A percentile compares a stretch with the other conserved stretches of the same genome.
Conservation (phyloP, 2,888 invertebrate species). For the Azorinus chamasolen region DNA sequence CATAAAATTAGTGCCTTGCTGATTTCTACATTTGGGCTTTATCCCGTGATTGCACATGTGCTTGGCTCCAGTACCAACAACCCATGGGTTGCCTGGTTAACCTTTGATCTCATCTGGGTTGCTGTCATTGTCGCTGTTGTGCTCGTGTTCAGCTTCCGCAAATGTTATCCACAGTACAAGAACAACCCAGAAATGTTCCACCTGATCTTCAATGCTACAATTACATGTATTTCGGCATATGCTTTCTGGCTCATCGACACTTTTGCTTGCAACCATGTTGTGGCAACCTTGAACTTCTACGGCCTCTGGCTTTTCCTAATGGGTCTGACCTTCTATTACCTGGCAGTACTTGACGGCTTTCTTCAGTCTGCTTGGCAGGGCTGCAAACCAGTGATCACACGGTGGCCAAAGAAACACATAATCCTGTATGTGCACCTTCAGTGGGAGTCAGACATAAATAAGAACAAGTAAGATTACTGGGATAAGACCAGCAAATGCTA, state of each 20-base stretch:
- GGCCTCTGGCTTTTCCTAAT: constrained; percentile 21
- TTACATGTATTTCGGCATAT: constrained; percentile 9
- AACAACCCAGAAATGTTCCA: neutral
- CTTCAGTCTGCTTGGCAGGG: constrained; percentile 18
- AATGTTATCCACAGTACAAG: constrained; percentile 10
- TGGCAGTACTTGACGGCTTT: constrained; percentile 4
- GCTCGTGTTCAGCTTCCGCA: neutral
- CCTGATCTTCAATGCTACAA: constrained; percentile 9
- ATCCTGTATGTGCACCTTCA: constrained; percentile 10
- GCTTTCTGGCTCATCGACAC: constrained; percentile 16
- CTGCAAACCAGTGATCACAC: constrained; percentile 7
- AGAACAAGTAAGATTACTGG: too few species aligned
- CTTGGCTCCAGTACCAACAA: constrained; percentile 16
- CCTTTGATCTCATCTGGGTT: constrained; percentile 23
- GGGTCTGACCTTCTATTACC: constrained; percentile 19
- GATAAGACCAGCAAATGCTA: too few species aligned
- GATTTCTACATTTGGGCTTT: constrained; percentile 5
- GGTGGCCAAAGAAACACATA: constrained; percentile 15
- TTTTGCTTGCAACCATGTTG: neutral
- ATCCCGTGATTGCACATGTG: constrained; percentile 10
- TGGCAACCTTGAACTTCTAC: constrained; percentile 2
- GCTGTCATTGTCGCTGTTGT: constrained; percentile 3
- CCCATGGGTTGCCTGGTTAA: constrained; percentile 18
- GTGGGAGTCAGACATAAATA: too few species aligned
- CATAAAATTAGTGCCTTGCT: too few species aligned